Evolutionary conservation across 2,113 vertebrate species (phyloP).

Genomic region (Capreolus pygargus): DNA sequence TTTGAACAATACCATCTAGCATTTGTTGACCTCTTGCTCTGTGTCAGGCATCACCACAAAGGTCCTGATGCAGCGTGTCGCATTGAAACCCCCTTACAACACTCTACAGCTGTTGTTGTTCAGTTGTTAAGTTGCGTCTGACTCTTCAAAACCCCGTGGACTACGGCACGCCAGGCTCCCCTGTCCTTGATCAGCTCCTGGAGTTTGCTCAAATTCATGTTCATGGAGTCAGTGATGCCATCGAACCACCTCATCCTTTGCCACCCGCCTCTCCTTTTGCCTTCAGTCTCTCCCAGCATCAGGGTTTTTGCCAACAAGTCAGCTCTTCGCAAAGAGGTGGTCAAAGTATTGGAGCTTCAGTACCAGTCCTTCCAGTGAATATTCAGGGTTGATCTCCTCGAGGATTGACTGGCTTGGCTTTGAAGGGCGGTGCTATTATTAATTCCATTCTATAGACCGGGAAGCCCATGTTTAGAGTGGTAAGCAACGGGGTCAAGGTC

Average conservation of each 20-base stretch:
- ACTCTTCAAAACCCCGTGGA: fast-evolving
- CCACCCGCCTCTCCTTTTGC: not conserved
- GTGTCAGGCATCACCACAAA: not conserved
- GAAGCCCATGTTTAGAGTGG: not conserved
- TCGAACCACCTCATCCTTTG: not conserved
- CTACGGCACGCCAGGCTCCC: not conserved
- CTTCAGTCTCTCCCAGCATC: not conserved
- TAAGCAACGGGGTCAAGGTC: not conserved
- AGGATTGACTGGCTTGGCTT: not conserved
- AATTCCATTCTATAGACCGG: not conserved
- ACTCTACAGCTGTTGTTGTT: not conserved
- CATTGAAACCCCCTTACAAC: not conserved
- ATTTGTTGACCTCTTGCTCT: not conserved
- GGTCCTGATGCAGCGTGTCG: not conserved
- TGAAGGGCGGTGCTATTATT: not conserved
- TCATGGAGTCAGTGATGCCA: not conserved
- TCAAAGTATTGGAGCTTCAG: not conserved
- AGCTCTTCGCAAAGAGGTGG: not conserved
- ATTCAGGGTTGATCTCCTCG: not conserved
- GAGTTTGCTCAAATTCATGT: not conserved
- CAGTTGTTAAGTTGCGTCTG: fast-evolving
- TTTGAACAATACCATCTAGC: not conserved
- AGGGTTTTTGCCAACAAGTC: not conserved
- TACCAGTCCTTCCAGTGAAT: not conserved
- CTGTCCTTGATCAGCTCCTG: not conserved